These are phyloP conservation scores for Camponotus pennsylvanicus DNA, from an alignment of 1,140 invertebrate species.

Conservation along the genomic window DNA sequence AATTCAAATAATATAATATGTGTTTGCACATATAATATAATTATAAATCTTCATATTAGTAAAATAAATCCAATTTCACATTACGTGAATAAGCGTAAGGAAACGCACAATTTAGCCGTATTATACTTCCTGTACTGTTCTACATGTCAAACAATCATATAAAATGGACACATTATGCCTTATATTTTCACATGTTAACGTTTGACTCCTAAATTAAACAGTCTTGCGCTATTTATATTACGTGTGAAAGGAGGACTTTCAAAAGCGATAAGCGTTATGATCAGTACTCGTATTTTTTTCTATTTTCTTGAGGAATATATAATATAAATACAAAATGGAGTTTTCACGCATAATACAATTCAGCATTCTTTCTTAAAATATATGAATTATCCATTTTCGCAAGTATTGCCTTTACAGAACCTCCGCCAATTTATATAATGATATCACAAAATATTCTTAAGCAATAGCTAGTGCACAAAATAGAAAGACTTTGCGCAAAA, in stretches of 20 bases:
- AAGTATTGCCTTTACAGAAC: conserved; percentile 39
- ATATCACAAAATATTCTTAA: conserved; percentile 38
- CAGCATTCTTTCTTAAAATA: conserved; percentile 17
- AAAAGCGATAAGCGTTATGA: not conserved
- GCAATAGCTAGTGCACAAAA: conserved; percentile 29
- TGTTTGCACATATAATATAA: not conserved
- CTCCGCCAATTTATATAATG: conserved; percentile 48
- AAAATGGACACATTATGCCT: not conserved
- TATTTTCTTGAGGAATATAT: not conserved
- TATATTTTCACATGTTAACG: not conserved
- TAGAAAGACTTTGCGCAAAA: conserved; percentile 49
- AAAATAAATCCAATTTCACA: conserved; percentile 4
- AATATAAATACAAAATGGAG: conserved; percentile 5
- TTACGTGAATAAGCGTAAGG: not conserved
- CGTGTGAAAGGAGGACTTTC: not conserved
- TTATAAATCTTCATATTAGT: not conserved
- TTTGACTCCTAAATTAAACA: not conserved
- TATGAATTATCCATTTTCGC: conserved; percentile 33
- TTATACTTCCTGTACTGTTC: not conserved
- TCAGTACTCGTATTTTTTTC: not conserved
- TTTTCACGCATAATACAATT: conserved; percentile 19
- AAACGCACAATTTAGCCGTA: not conserved
- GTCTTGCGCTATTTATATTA: not conserved
- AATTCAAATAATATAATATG: not conserved
- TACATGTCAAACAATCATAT: not conserved